Evolutionary conservation across 2,888 invertebrate genomes (phyloP), one percentile per base, ranked within the genome.

Genomic region (Eristalis arbustorum): DNA sequence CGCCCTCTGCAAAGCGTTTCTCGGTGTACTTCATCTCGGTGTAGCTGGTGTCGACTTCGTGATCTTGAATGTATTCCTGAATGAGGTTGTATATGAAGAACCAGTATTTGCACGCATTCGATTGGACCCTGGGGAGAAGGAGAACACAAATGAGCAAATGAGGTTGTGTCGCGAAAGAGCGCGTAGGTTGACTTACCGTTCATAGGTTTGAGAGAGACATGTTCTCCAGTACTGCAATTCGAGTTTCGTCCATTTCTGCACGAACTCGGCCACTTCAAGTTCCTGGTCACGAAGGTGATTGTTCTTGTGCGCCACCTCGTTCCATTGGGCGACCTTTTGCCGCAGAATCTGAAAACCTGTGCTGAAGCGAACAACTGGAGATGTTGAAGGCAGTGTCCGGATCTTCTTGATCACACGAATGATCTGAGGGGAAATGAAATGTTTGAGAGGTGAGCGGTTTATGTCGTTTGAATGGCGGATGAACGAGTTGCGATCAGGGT

Each of bases 221-320:
- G 96, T 95, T 89, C 96, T 96, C 98, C 98, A 99, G 90, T 96
- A 95, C 78, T 95, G 94, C 89, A 99, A 94, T 91, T 99, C 99
- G 31, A 98, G 92, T 91, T 97, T 97, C 79, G 99, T 95, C 98
- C 98, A 99, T 68, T 95, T 94, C 64, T 98, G 95, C 68, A 99
- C 96, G 90, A 97, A 96, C 84, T 95, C 95, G 0, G 97, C 96
- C 1, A 99, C 94, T 34, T 94, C 94, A 34, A 95, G 92, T n/a
- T 97, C 95, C 81, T 96, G 94, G 0, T 95, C 94, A 0, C 95
- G 94, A 90, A 99, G 93, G 88, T 97, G 97, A 81, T 98, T 97
- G 6, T 96, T 96, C 88, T 95, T 95, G 90, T 98, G 97, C 0
- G 98, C 98, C 89, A 97, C 96, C 89, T 96, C 95, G 91, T 99